Base-by-base conservation (phyloP, 2,888 invertebrate genomes). In the Ypsolopha sequella region DNA sequence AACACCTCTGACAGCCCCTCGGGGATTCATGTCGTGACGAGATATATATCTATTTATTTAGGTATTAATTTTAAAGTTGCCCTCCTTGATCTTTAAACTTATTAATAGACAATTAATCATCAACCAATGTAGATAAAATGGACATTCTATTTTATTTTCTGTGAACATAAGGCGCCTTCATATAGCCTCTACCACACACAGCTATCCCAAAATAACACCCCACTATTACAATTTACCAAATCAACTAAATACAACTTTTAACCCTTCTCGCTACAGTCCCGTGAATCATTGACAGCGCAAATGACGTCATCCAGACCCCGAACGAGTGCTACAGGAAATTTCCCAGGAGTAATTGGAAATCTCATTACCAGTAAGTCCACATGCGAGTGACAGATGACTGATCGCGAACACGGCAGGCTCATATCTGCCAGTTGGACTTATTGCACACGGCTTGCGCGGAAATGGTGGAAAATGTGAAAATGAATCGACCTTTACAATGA, bases 341-440 rank as follows among this genome's bases (percentile, higher is more conserved):
- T 81, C 84, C 84, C 84, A 63, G 61, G 81, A 78, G 84, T 71
- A 66, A 71, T 71, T 72, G 70, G 65, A 67, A 77, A 80, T 80
- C 73, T 76, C 80, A 78, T 84, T 84, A 81, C 70, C 62, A 60
- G 60, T 61, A 69, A 68, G 71, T 75, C 66, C 73, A 67, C 71
- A 69, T 73, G 70, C 63, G 60, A 52, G 56, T 73, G 80, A 76
- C 78, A 74, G 65, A 58, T 68, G 73, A 78, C 67, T 68, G 73
- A 77, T 74, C 73, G 62, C 60, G 57, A 59, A 60, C 61, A 61
- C 59, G 60, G 52, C 43, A 13, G 60, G 56, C 55, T 56, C 47
- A 50, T 55, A 53, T 53, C 55, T 59, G 47, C 47, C 54, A 59
- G 57, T 63, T 56, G 56, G 51, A 54, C 59, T 61, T 65, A 68